Evolutionary conservation across 2,888 invertebrate species (phyloP), one percentile per base, ranked within the genome.

Genomic region (Polia nebulosa): DNA sequence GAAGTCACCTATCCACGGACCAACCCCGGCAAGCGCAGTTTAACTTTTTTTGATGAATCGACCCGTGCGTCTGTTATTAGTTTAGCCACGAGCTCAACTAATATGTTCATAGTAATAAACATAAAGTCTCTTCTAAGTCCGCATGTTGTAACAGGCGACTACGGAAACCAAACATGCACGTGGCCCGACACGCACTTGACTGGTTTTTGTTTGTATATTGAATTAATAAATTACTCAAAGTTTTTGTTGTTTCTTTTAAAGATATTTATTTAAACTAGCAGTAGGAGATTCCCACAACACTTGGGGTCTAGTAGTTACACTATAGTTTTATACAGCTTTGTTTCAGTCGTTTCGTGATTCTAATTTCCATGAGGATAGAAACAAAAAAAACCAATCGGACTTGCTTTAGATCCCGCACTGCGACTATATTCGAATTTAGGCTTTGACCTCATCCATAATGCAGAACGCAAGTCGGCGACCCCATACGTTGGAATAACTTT

Each of bases 401-500:
- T 86, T 71, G 76, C 75, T 63, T 63, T 78, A 76, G 70, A 77
- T 63, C 85, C 85, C 87, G 83, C 86, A 85, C 87, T 88, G 85
- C 76, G 75, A 84, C 82, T 83, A 72, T 80, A 76, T 81, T 78
- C 80, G 87, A 90, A 93, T 92, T 90, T 88, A 89, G 91, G 91
- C 87, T 88, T 88, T 89, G 92, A 92, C 92, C 94, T 94, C 92
- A 94, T 94, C 81, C 87, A 92, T 94, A 91, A 94, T 94, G 91
- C 90, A 94, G 82, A 80, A 76, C 82, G 55, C 55, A 82, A 88
- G 88, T 87, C 83, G 81, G 81, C 86, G 85, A 87, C 87, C 85
- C 85, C 80, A 85, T 83, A 79, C 75, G 78, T 84, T 81, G 82
- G 80, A 81, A 81, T 83, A 81, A 82, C 84, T 87, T 85, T 81